phyloP scores from a whole-genome alignment of 2,113 vertebrate species.

The Symphodus melops region DNA sequence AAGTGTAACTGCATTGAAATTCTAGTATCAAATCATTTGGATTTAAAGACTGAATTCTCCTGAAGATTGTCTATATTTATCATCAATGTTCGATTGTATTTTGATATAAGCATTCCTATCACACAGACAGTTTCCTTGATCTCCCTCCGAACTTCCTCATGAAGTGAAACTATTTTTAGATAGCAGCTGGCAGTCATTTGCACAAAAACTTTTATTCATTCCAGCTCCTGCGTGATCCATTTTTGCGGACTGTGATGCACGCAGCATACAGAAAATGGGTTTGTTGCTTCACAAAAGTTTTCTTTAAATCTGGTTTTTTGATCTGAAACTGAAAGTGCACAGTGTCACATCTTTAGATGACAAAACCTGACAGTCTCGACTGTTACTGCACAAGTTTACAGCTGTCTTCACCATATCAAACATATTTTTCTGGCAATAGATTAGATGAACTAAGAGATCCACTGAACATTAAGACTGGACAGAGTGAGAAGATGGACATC shows the following conservation, averaged over 20 bases:
- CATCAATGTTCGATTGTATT: not conserved
- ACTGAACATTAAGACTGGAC: too few species aligned
- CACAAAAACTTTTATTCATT: constrained; percentile 1
- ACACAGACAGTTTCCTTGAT: constrained; percentile 7
- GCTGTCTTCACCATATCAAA: too few species aligned
- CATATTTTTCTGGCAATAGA: too few species aligned
- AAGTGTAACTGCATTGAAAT: not conserved
- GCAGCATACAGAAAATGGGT: not conserved
- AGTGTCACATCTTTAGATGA: constrained; percentile 49
- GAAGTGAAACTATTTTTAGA: constrained; percentile 17
- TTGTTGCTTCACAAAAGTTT: constrained; percentile 12
- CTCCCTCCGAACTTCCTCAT: not conserved
- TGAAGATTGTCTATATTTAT: constrained; percentile 22
- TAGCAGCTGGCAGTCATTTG: constrained; percentile 34
- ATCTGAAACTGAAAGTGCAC: constrained; percentile 45
- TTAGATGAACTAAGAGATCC: too few species aligned
- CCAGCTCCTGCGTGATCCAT: constrained; percentile 33
- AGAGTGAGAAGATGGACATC: too few species aligned
- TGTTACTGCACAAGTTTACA: constrained; percentile 46
- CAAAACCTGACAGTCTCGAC: constrained; percentile 50
- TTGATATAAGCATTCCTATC: not conserved
- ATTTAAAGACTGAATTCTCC: not conserved
- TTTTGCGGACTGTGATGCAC: constrained; percentile 9
- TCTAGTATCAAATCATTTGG: constrained; percentile 13
- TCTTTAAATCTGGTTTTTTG: constrained; percentile 35